Evolutionary conservation across 2,113 vertebrate genomes (phyloP).

Genomic region (Lanius collurio): DNA sequence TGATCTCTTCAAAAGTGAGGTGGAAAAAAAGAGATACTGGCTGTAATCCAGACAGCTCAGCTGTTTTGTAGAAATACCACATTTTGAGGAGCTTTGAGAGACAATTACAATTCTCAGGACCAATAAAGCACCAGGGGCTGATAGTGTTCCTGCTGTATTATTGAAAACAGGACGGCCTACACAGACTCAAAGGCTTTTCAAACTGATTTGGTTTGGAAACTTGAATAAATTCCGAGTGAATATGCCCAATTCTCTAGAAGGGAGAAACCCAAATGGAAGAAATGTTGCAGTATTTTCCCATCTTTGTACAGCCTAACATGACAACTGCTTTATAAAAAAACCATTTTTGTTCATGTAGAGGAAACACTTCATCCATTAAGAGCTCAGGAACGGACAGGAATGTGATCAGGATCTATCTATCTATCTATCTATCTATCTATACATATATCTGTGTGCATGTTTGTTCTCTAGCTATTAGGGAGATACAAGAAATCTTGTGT

Average conservation of each 20-base stretch:
- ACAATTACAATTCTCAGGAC: conserved; percentile 50
- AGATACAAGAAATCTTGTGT: neutral
- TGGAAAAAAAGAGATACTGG: conserved; percentile 32
- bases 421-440: too few species aligned
- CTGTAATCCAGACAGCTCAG: conserved; percentile 41
- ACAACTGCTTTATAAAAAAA: neutral
- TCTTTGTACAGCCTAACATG: neutral
- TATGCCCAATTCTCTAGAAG: neutral
- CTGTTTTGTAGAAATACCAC: conserved; percentile 48
- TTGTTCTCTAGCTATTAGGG: neutral
- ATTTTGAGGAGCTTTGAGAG: conserved; percentile 53
- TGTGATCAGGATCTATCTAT: neutral
- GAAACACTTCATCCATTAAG: neutral
- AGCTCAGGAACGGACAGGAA: neutral
- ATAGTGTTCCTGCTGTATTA: conserved; percentile 50
- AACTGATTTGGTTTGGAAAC: conserved; percentile 47
- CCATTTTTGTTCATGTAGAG: neutral
- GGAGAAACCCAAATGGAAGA: conserved; percentile 29
- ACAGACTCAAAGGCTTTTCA: neutral
- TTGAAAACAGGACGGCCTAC: conserved; percentile 52
- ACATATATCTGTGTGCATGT: rapidly evolving
- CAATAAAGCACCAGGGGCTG: conserved; percentile 51
- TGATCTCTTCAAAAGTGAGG: conserved; percentile 3
- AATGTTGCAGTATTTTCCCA: neutral
- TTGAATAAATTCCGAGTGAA: conserved; percentile 6